These are phyloP conservation scores for Papilio protenor DNA, from an alignment of 2,888 invertebrate species.

Conservation along the genomic window DNA sequence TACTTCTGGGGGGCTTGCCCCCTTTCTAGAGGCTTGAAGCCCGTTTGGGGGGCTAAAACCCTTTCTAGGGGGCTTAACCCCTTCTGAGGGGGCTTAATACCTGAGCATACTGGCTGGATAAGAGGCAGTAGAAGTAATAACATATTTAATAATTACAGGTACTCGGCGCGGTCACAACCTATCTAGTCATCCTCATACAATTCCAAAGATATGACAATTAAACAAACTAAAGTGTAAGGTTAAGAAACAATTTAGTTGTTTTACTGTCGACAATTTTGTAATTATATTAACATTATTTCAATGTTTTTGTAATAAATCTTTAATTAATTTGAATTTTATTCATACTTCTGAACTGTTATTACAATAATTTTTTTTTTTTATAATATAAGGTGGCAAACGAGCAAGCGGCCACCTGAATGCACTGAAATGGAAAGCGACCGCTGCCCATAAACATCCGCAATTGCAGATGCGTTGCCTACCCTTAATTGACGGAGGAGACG, in stretches of 20 bases:
- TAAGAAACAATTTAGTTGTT: background rate
- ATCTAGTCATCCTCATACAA: slow-evolving; percentile 85
- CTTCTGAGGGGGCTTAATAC: background rate
- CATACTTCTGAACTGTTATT: background rate
- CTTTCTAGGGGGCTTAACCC: background rate
- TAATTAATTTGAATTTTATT: background rate
- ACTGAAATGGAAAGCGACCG: too few species aligned
- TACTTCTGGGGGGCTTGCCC: background rate
- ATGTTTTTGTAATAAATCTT: background rate
- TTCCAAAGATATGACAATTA: slow-evolving; percentile 81
- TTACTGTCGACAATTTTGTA: background rate
- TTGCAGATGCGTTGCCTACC: too few species aligned
- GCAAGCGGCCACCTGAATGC: too few species aligned
- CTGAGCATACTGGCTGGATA: background rate
- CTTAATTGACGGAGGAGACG: too few species aligned
- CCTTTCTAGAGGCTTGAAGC: background rate
- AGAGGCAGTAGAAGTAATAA: background rate
- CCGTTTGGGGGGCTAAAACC: background rate
- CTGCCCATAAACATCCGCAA: too few species aligned
- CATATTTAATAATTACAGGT: slow-evolving; percentile 67
- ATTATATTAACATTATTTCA: background rate
- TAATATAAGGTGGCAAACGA: too few species aligned
- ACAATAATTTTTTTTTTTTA: too few species aligned
- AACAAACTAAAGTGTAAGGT: background rate
- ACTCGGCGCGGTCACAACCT: slow-evolving; percentile 84